Evolutionary conservation across 2,797 vertebrate genomes (phyloP), one percentile per base, ranked within the genome.

Genomic region (Phataginus tetradactyla): DNA sequence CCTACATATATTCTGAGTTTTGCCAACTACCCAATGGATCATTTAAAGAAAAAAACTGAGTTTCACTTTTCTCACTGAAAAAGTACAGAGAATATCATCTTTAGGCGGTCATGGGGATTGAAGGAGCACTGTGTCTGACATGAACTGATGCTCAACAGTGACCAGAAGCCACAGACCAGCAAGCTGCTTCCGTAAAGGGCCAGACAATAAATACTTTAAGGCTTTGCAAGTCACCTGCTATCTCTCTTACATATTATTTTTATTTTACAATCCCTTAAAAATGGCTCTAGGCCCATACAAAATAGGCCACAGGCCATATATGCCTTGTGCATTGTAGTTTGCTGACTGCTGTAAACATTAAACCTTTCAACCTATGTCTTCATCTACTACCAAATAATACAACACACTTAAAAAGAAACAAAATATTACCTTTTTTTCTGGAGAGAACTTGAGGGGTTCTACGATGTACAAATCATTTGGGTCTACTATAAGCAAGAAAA

Each of bases 381-480:
- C 29, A 86, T 63, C 69, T 89, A 88, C 7, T 45, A 77, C 15
- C 55, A 93, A 11, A 55, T 8, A 90, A 49, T 10, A 86, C 25
- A 85, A 3, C 7, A 92, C n/a, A 93, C 25, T 91, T 86, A 42
- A 83, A 96, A 98, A 68, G 72, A 98, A 98, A 97, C 94, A 92
- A 97, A 98, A 98, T 97, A 59, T 89, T 99, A 99, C 99, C 99
- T 99, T 99, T 99, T 99, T 99, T 98, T 99, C 99, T 98, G 99
- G 99, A 98, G 99, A 99, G 99, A 99, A 99, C 98, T 99, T 99
- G 98, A 99, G 99, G 94, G 99, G 99, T 99, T 99, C 99, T 98
- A 99, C 99, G 99, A 99, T 99, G 99, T 99, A 99, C 98, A 99
- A 99, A 98, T 99, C 99, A 99, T 99, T 99, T 96, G 99, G 99